Conservation (phyloP, 2,113 vertebrate species). For the Pagrus major region DNA sequence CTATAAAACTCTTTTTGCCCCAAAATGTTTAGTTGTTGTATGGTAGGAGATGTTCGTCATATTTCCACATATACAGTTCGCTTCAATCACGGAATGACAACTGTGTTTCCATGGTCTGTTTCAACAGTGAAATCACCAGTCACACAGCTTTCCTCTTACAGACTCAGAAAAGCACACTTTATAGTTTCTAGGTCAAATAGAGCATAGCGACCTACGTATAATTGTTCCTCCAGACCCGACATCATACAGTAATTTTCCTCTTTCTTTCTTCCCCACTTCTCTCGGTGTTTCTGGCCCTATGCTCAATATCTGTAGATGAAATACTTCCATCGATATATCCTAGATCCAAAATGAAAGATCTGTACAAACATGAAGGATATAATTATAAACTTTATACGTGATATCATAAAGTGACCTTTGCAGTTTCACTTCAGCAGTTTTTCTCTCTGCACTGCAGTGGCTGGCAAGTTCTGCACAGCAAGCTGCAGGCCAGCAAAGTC, state of each 20-base stretch:
- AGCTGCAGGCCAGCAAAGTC: slow-evolving; percentile 57
- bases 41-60: not conserved
- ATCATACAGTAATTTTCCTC: slow-evolving; percentile 10
- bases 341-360: not conserved
- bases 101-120: slow-evolving; percentile 31
- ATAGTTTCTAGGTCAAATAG: slow-evolving; percentile 65
- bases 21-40: not conserved
- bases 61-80: not conserved
- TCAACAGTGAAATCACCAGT: slow-evolving; percentile 34
- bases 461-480: slow-evolving; percentile 41
- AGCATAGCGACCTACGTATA: slow-evolving; percentile 30
- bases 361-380: not conserved
- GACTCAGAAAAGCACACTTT: slow-evolving; percentile 29
- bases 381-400: slow-evolving; percentile 12
- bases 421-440: slow-evolving; percentile 13
- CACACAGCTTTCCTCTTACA: slow-evolving; percentile 16
- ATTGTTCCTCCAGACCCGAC: slow-evolving; percentile 60
- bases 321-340: not conserved
- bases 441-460: slow-evolving; percentile 33
- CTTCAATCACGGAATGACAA: not conserved
- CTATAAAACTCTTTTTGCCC: not conserved
- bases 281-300: slow-evolving; percentile 8
- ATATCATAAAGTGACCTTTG: slow-evolving; percentile 9
- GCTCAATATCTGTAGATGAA: not conserved
- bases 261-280: not conserved